Evolutionary conservation across 1,140 invertebrate species (phyloP).

Genomic region (Macrotrachela quadricornifera): DNA sequence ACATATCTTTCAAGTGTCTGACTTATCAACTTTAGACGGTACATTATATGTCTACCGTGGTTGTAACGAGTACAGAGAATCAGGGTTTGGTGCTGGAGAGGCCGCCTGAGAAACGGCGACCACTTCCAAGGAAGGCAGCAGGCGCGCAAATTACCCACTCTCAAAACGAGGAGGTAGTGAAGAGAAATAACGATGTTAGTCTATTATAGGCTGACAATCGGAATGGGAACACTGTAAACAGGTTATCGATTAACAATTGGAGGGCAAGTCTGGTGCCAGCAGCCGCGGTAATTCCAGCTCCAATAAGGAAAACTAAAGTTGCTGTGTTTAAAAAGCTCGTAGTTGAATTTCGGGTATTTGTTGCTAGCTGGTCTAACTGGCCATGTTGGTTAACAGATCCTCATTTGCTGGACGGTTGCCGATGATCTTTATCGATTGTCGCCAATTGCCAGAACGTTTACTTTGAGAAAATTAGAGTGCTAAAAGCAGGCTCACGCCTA

Average conservation of each 20-base stretch:
- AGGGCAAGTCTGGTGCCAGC: conserved; percentile 76
- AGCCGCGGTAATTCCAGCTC: conserved; percentile 66
- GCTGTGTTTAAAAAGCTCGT: conserved; percentile 32
- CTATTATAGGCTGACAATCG: conserved; percentile 54
- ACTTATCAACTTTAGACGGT: conserved; percentile 65
- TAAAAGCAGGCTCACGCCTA: conserved; percentile 50
- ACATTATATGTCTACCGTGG: conserved; percentile 53
- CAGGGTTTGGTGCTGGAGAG: conserved; percentile 40
- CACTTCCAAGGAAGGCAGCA: conserved; percentile 76
- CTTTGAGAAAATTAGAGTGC: conserved; percentile 65
- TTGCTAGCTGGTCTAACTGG: background rate
- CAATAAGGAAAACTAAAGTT: conserved; percentile 66
- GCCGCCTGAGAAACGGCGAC: conserved; percentile 72
- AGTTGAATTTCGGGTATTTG: conserved; percentile 20
- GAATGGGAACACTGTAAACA: conserved; percentile 72
- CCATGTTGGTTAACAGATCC: conserved; percentile 27
- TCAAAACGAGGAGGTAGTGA: conserved; percentile 51
- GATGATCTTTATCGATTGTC: conserved; percentile 28
- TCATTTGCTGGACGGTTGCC: conserved; percentile 17
- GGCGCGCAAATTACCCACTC: conserved; percentile 67
- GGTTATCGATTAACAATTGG: conserved; percentile 62
- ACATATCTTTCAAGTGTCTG: conserved; percentile 61
- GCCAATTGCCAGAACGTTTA: conserved; percentile 34
- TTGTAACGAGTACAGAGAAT: conserved; percentile 49
- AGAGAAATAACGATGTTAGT: conserved; percentile 62